A percentile compares a stretch with the other conserved stretches of the same genome.
Evolutionary conservation across 1,140 invertebrate species (phyloP).

Genomic region (Antheraea mylitta): DNA sequence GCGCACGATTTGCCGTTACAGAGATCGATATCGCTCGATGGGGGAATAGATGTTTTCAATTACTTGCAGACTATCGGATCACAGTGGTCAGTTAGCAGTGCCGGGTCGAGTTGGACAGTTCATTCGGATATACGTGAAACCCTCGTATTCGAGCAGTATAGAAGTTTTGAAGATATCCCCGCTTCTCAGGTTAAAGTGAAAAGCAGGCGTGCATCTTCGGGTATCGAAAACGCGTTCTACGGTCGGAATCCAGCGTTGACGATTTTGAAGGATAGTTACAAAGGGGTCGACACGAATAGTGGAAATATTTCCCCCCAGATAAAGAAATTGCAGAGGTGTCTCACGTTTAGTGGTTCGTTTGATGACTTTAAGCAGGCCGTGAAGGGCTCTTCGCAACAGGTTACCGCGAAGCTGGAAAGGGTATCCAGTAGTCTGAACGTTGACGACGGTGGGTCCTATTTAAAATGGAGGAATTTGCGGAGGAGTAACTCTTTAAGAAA

Average conservation of each 20-base stretch:
- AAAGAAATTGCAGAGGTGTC: slow-evolving; percentile 51
- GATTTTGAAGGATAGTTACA: slow-evolving; percentile 57
- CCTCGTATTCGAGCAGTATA: slow-evolving; percentile 43
- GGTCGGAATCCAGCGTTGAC: slow-evolving; percentile 42
- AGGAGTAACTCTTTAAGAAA: slow-evolving; percentile 1
- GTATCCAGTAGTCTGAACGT: not conserved
- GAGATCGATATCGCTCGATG: slow-evolving; percentile 61
- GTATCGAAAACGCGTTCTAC: slow-evolving; percentile 34
- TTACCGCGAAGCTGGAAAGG: not conserved
- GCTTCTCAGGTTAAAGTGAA: slow-evolving; percentile 56
- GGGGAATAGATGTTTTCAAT: slow-evolving; percentile 60
- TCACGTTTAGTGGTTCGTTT: slow-evolving; percentile 49
- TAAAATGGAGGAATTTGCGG: not conserved
- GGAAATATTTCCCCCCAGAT: slow-evolving; percentile 49
- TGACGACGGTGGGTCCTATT: not conserved
- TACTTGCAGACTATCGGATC: slow-evolving; percentile 51
- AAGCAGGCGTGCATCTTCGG: slow-evolving; percentile 65
- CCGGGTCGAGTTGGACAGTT: slow-evolving; percentile 49
- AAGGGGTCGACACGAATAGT: slow-evolving; percentile 43
- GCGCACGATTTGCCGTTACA: slow-evolving; percentile 56
- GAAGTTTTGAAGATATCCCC: slow-evolving; percentile 67
- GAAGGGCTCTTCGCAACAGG: not conserved
- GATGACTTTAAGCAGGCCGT: slow-evolving; percentile 34
- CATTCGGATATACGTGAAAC: slow-evolving; percentile 39
- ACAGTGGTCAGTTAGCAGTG: slow-evolving; percentile 38